phyloP scores from a whole-genome alignment of 2,797 vertebrate species.

The Pelochelys cantorii region DNA sequence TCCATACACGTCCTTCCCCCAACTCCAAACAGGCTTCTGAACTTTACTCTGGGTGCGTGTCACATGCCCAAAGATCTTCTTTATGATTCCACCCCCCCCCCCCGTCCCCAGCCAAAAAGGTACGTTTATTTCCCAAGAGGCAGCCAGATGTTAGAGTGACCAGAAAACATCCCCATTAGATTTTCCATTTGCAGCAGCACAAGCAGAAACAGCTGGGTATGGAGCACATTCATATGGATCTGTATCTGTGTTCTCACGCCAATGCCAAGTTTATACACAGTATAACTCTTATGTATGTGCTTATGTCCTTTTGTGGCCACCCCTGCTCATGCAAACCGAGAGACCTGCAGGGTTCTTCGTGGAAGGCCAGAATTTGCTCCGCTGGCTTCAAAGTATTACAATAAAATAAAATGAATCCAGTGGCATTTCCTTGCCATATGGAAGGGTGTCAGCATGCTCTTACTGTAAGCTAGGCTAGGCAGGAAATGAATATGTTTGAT shows the following conservation, averaged over 20 bases:
- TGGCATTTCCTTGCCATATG: not conserved
- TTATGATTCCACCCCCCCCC: not conserved
- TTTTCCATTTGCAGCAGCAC: not conserved
- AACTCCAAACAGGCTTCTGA: not conserved
- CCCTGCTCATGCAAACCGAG: not conserved
- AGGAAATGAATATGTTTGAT: not conserved
- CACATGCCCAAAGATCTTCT: not conserved
- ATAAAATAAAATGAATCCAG: not conserved
- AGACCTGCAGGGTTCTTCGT: not conserved
- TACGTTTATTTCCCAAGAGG: not conserved
- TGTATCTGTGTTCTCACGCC: not conserved
- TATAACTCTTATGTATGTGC: not conserved
- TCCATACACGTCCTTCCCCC: not conserved
- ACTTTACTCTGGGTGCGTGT: not conserved
- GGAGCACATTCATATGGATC: not conserved
- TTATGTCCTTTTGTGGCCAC: not conserved
- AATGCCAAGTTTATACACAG: not conserved
- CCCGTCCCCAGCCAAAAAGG: not conserved
- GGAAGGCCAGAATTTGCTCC: not conserved
- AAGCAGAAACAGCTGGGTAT: not conserved
- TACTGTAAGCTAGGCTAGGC: not conserved
- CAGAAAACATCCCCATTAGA: not conserved
- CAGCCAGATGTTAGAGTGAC: not conserved
- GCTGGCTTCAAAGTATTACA: not conserved
- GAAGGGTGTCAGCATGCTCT: not conserved